Base-by-base conservation (phyloP, 2,888 invertebrate species). In the Cheilosia pagana region DNA sequence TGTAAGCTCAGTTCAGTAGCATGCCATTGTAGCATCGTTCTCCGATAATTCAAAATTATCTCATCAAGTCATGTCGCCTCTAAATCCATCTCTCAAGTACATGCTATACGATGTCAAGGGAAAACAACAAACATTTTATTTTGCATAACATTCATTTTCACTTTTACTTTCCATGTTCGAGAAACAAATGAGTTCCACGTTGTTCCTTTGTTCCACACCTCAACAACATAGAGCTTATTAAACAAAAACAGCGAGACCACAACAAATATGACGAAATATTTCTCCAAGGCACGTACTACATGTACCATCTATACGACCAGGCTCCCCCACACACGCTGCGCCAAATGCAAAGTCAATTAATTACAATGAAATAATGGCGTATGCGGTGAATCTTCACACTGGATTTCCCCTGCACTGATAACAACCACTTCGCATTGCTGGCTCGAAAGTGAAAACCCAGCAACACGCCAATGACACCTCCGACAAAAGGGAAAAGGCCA, bases 141-240 rank as follows among this genome's bases (percentile, higher is more conserved):
- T 83, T 83, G 74, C 82, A 83, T 83, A 83, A 83, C 74, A 50
- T 45, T 35, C 55, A 60, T 57, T 78, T 83, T 83, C 83, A 83
- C 83, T 79, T 83, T 83, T 83, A 83, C 83, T 83, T 83, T 75
- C 74, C 74, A 83, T 70, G 74, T 79, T 74, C 74, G 74, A 53
- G 45, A 45, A 28, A 76, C 48, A 59, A 52, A 59, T 48, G 6
- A 48, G 21, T 53, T 10, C 12, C 45, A 23, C 28, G 52, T 45
- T 28, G 52, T 71, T 57, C 65, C 76, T 76, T 70, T 55, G 75
- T 70, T 16, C 68, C 16, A 41, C 25, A 28, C 21, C 16, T 39
- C 28, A 28, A 53, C 31, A 68, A 62, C 55, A 74, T 53, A 70
- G 39, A 41, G 60, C 41, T 68, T 41, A 39, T 28, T n/a, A 53